Evolutionary conservation across 2,797 vertebrate genomes (phyloP), one percentile per base, ranked within the genome.

Genomic region (Poeciliopsis gracilis): DNA sequence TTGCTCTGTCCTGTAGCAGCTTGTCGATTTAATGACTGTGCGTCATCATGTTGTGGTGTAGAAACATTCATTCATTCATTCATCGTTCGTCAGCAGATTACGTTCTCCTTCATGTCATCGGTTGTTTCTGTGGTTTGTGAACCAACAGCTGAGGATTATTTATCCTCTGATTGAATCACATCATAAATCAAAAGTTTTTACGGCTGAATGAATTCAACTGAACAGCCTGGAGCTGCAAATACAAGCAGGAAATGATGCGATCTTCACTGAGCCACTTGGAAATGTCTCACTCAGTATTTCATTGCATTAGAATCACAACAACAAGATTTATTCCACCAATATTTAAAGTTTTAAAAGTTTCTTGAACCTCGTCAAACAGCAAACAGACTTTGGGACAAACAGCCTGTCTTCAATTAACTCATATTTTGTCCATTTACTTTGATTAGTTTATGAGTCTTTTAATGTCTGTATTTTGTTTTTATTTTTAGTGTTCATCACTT

Each of bases 71-170:
- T 69, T 33, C 15, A 6, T 74, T 36, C 33, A 33, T 33, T 33
- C 25, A 77, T 79, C 82, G 74, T 33, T 82, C 53, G 70, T 81
- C 18, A 2, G 43, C 59, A 5, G 16, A 20, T 49, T 18, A 49
- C 18, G 18, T 49, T 18, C 47, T 49, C 5, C 16, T 20, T 18
- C 33, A 0, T 73, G 45, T 51, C 76, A 61, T 4, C 0, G 0
- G 73, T 73, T 74, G 41, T 73, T 72, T 25, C 55, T 82, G 82
- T 66, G 55, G 79, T 78, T 86, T 82, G 33, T 28, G 33, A 77
- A 59, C 30, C 49, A 74, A 1, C 51, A 79, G n/a, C 86, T 20
- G 23, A 73, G n/a, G 36, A 79, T 76, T 30, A 16, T 73, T 43
- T 33, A 13, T 10, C 13, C 20, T 67, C 8, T 67, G 20, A 67